Base-by-base conservation (phyloP, 2,113 vertebrate genomes). In the Cervus canadensis region DNA sequence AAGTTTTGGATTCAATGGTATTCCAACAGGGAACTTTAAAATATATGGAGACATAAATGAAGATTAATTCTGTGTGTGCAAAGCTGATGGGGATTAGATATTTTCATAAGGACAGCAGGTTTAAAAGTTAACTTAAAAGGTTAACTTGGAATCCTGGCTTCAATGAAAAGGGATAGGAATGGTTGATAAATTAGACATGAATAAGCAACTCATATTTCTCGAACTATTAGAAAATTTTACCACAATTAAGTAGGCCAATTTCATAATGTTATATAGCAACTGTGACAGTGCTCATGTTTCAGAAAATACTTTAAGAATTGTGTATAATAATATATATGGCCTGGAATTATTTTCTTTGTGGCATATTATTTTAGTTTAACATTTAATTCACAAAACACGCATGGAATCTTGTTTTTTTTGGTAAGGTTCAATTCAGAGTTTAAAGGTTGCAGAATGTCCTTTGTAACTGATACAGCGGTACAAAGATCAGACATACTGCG, bases 211-310 rank as follows among this genome's bases (percentile, higher is more conserved):
- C 21, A 64, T 2, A 87, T 88, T 40, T 62, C 67, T 95, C 71
- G 48, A 93, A n/a, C n/a, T 97, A 62, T 97, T 71, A 83, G 71
- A 92, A 82, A 50, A 48, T 91, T 92, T 97, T 93, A 59, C 23
- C 28, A 25, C 83, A 78, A 82, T 12, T 71, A 95, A 82, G 43
- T 88, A 12, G 25, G 16, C 10, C 2, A 45, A 79, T 78, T 4
- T 96, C 23, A 17, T 79, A 81, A 36, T 59, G 17, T 8, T 71
- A 71, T 78, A 50, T 56, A 54, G 4, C 17, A 87, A 67, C 25
- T 59, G 30, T 52, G 67, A 56, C 10, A n/a, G 82, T 96, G 13
- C 26, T 60, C 45, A 43, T 40, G 43, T 50, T 28, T 62, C 78
- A 89, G 90, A 88, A 93, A 84, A 87, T 50, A 84, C n/a, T 52